These are phyloP conservation scores for Brenthis hecate DNA, from an alignment of 2,888 invertebrate species.

Conservation along the genomic window DNA sequence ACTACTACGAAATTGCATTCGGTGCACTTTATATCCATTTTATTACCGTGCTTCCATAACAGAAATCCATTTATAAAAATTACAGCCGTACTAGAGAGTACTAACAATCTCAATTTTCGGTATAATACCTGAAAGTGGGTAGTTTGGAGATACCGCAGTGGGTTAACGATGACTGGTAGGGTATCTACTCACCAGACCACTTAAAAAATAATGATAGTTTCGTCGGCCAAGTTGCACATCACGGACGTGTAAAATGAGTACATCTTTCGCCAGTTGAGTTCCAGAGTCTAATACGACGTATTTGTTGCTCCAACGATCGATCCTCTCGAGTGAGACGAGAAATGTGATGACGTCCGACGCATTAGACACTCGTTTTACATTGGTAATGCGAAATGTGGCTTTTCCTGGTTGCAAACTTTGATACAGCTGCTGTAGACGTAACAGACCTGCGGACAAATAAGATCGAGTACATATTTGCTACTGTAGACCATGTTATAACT, in stretches of 20 bases:
- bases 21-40: conserved; percentile 20
- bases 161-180: conserved; percentile 19
- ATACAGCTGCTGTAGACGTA: conserved; percentile 95
- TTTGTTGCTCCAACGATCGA: conserved; percentile 92
- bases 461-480: not conserved
- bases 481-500: no score
- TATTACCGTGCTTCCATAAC: conserved; percentile 25
- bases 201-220: conserved; percentile 95
- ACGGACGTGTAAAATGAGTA: conserved; percentile 92
- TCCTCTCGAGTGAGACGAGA: conserved; percentile 89
- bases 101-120: conserved; percentile 25
- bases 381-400: conserved; percentile 92
- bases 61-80: conserved; percentile 29
- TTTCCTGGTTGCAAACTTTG: conserved; percentile 91
- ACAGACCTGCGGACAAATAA: conserved; percentile 84
- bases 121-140: conserved; percentile 21
- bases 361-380: conserved; percentile 92
- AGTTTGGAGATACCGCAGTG: conserved; percentile 23
- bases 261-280: conserved; percentile 92
- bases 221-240: conserved; percentile 92
- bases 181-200: conserved; percentile 89
- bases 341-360: conserved; percentile 92
- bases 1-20: conserved; percentile 17
- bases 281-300: conserved; percentile 94
- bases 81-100: conserved; percentile 21